These are phyloP conservation scores for Atta colombica DNA, from an alignment of 1,140 invertebrate species.

Conservation along the genomic window DNA sequence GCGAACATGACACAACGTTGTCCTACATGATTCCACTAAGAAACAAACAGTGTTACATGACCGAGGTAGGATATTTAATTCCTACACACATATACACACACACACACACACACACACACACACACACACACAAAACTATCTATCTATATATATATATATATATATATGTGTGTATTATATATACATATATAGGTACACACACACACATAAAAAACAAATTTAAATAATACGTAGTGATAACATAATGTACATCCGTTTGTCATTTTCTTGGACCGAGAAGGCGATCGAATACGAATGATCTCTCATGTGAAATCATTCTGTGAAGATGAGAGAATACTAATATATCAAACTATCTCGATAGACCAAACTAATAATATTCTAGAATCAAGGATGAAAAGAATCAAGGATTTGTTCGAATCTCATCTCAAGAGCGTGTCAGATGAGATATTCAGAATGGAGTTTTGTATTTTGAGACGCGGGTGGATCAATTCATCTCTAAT, in stretches of 20 bases:
- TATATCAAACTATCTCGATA: conserved; percentile 1
- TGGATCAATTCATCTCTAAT: background rate
- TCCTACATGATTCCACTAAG: conserved; percentile 24
- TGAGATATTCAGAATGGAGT: background rate
- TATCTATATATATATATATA: no score
- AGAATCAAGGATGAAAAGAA: background rate
- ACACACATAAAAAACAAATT: conserved; percentile 70
- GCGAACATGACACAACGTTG: background rate
- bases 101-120: background rate
- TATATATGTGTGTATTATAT: no score
- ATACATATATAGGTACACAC: background rate
- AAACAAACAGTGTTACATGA: conserved; percentile 67
- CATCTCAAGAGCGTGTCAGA: background rate
- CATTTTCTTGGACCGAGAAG: conserved; percentile 76
- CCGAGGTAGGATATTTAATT: conserved; percentile 79
- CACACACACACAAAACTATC: background rate
- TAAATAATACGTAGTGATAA: conserved; percentile 75
- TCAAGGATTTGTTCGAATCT: background rate
- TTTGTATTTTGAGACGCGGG: conserved; percentile 17
- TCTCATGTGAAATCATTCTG: conserved; percentile 23
- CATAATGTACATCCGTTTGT: conserved; percentile 74
- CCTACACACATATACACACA: no score
- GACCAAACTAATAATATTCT: background rate
- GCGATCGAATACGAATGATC: conserved; percentile 20
- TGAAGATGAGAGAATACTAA: conserved; percentile 24